A percentile compares a stretch with the other conserved stretches of the same genome.
phyloP scores from a whole-genome alignment of 1,140 invertebrate genomes.

The Drosophila tsacasi region DNA sequence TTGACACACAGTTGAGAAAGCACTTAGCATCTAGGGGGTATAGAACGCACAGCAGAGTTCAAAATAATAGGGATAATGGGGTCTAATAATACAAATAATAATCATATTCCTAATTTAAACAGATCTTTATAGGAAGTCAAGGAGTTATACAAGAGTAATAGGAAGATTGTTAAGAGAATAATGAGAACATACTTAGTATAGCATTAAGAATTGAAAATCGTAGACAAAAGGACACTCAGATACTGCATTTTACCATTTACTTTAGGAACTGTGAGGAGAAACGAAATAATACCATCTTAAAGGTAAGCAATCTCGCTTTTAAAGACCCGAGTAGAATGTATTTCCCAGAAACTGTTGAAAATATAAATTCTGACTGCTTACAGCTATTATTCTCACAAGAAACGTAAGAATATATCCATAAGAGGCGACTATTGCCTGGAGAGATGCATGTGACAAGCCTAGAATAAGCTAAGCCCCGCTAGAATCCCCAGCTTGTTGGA shows the following conservation, averaged over 20 bases:
- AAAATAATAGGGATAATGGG: background rate
- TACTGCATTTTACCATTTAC: no score
- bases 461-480: conserved; percentile 18
- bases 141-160: background rate
- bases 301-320: background rate
- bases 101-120: background rate
- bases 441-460: conserved; percentile 36
- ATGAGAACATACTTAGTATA: background rate
- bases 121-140: background rate
- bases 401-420: background rate
- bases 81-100: background rate
- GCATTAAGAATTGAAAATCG: background rate
- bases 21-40: conserved; percentile 34
- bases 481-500: conserved; percentile 14
- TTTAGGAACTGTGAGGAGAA: background rate
- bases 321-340: background rate
- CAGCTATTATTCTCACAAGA: background rate
- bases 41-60: conserved; percentile 15
- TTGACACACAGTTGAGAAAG: conserved; percentile 55
- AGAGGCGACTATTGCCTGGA: conserved; percentile 4
- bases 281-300: no score
- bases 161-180: background rate
- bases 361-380: no score
- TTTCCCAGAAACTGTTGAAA: background rate
- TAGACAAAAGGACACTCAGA: no score